A percentile compares a stretch with the other conserved stretches of the same genome.
phyloP scores from a whole-genome alignment of 2,113 vertebrate genomes.

The Tursiops truncatus region DNA sequence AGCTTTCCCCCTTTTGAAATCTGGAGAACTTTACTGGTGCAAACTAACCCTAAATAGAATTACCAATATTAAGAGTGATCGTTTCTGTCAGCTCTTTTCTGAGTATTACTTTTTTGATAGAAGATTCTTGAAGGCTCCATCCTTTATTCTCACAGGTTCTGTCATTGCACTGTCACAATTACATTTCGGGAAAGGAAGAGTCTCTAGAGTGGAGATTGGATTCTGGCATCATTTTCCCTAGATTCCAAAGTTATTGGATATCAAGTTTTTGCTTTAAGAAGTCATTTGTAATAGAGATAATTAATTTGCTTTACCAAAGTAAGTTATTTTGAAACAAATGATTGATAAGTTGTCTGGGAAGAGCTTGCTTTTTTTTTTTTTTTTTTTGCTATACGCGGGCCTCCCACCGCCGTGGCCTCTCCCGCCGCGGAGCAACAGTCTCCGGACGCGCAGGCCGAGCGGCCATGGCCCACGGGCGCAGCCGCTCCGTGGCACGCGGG shows the following conservation, averaged over 20 bases:
- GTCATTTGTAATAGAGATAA: constrained; percentile 28
- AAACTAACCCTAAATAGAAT: constrained; percentile 32
- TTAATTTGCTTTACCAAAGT: constrained; percentile 22
- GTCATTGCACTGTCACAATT: not conserved
- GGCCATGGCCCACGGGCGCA: no score
- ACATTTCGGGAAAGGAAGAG: not conserved
- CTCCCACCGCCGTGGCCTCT: no score
- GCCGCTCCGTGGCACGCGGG: no score
- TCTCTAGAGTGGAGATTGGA: not conserved
- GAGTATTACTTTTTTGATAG: constrained; percentile 16
- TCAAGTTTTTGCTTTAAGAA: constrained; percentile 16
- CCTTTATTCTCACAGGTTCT: not conserved
- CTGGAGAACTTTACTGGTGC: constrained; percentile 17
- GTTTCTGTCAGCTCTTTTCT: constrained; percentile 4
- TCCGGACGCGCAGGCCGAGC: no score
- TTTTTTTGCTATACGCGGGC: no score
- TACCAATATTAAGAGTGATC: constrained; percentile 12
- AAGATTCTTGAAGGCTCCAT: not conserved
- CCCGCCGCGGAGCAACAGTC: no score
- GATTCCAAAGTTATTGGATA: constrained; percentile 4
- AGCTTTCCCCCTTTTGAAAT: constrained; percentile 3
- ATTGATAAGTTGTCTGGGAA: not conserved
- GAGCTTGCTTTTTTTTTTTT: not conserved
- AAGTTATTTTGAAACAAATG: not conserved
- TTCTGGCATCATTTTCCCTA: not conserved